Evolutionary conservation across 1,140 invertebrate species (phyloP).

Genomic region (Aleiodes sp.): DNA sequence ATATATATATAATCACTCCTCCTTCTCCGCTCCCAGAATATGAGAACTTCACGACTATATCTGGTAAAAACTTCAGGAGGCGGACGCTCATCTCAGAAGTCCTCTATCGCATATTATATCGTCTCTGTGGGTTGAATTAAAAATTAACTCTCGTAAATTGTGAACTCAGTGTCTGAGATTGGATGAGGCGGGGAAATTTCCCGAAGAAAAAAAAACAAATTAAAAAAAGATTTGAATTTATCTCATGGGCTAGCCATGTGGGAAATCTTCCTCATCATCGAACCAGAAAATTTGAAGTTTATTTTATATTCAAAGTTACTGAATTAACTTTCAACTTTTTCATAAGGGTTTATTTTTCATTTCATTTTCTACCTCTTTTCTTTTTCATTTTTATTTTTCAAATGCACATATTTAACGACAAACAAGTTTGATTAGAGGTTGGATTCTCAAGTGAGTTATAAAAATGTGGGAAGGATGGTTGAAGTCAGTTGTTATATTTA

Average conservation of each 20-base stretch:
- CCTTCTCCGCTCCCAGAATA: background rate
- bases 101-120: too few species aligned
- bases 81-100: background rate
- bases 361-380: background rate
- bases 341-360: background rate
- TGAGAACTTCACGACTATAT: background rate
- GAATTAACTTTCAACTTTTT: background rate
- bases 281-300: background rate
- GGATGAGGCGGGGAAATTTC: background rate
- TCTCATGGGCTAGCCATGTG: background rate
- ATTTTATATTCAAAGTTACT: background rate
- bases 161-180: background rate
- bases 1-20: too few species aligned
- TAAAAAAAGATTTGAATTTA: background rate
- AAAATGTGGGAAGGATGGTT: background rate
- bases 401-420: background rate
- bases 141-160: background rate
- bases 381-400: too few species aligned
- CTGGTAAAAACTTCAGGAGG: background rate
- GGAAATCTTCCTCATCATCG: slow-evolving; percentile 1
- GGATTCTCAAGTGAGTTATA: background rate
- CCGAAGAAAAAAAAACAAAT: background rate
- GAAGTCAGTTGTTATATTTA: background rate
- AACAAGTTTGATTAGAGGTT: background rate
- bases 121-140: background rate